Base-by-base conservation (phyloP, 2,113 vertebrate species). In the Paracanthobrama guichenoti region DNA sequence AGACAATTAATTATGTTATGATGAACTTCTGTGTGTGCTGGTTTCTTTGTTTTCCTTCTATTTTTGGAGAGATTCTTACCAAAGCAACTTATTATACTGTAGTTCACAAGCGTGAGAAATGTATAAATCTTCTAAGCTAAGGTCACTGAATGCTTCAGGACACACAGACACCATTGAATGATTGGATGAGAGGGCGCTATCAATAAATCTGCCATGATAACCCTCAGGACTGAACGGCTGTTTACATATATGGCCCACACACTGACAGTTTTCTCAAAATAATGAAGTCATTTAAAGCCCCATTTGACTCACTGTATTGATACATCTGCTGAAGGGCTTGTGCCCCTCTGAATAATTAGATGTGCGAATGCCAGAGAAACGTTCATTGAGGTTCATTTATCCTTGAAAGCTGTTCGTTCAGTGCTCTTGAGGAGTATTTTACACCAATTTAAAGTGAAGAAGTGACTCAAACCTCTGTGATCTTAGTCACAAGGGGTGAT, bases 261-360 rank as follows among this genome's bases (percentile, higher is more conserved):
- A 10, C 59, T 78, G 87, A 81, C 84, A 86, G 76, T 44, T 72
- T 39, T 86, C 46, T 77, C 62, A 79, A 88, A 84, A 82, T 88
- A 86, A 88, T 88, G 82, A 86, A 81, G 64, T 50, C 31, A 88
- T 88, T 88, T 88, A 84, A 86, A 82, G 78, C 62, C 16, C 85
- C 72, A 86, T 88, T 86, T 82, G 78, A 79, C 87, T 20, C 82
- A 80, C 55, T 66, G 55, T 79, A 84, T 82, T 82, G 82, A 88
- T 88, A 67, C 83, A 79, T 82, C 39, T 83, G 66, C 55, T 84
- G 82, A 71, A 59, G 77, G 67, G 35, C 48, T 81, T 81, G 71
- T 50, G 76, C 48, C 81, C 80, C 66, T 71, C 55, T 78, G 62
- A 83, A 86, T 84, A 84, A 86, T 88, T 84, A 66, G 76, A 79